Evolutionary conservation across 2,888 invertebrate genomes (phyloP), one percentile per base, ranked within the genome.

Genomic region (Parnassius mnemosyne): DNA sequence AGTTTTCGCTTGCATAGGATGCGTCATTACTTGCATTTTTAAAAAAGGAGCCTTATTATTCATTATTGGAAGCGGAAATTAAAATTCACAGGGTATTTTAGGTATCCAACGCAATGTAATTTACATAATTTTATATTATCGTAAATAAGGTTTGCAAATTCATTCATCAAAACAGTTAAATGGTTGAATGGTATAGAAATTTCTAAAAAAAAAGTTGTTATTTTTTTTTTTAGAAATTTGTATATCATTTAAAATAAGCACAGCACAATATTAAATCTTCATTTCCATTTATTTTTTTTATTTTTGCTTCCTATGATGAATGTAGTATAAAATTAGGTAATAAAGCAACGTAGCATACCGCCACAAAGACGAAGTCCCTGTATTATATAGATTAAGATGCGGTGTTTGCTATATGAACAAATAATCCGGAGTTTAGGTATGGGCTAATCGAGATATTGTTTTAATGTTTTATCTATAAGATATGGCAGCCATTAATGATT

Each of bases 391-490:
- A 53, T 55, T 80, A 78, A 78, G 73, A 69, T 66, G 69, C 73
- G 73, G 73, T 65, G 62, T 69, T 20, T 69, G 69, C 67, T 66
- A 68, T 67, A 58, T 41, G 52, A 63, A 68, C 69, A 43, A 81
- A 84, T 84, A 83, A 85, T 86, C 84, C 84, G 79, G 85, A 84
- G 85, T 85, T 85, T 73, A 72, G 76, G 73, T 34, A 34, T 34
- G 68, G 79, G 77, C 73, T 74, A 72, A 75, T 76, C 69, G 11
- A 43, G 11, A 43, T 11, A 43, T 11, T 43, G 43, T 43, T 43
- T 43, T 11, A 11, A 11, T 43, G 3, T 43, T 43, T 43, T 11
- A 43, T 43, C 10, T 10, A 43, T 11, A 43, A 43, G 7, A 43
- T 43, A 43, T 43, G 10, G 43, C 11, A 10, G 43, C 10, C 43